Base-by-base conservation (phyloP, 2,113 vertebrate genomes). In the Onychostoma macrolepis region DNA sequence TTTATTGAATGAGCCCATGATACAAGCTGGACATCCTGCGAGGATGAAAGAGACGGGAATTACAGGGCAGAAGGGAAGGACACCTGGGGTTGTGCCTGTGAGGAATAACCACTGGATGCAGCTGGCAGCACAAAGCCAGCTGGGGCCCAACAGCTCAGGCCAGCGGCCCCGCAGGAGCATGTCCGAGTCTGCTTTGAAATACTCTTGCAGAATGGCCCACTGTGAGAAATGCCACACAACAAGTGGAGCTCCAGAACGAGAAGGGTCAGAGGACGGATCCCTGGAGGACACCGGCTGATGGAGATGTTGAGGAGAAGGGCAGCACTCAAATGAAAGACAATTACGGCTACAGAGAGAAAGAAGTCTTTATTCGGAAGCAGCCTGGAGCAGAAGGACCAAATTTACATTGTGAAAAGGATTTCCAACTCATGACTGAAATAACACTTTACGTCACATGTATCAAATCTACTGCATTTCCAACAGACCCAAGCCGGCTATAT, bases 1-100 rank as follows among this genome's bases (percentile, higher is more conserved):
- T 80, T 77, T 84, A 76, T 48, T 30, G 53, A 83, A 89, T 56
- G 48, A 72, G 67, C 41, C 28, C 74, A 58, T 86, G 85, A 86
- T 72, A 71, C 36, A 88, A 80, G 74, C 63, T 77, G 38, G 50
- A 78, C 83, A 79, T 87, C 76, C 81, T 89, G 80, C 76, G 63
- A 56, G 88, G 80, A 88, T 36, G 56, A 67, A 85, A 87, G 83
- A 41, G 79, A 58, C 61, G 50, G 28, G 28, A 58, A 85, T 89
- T 76, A 88, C 85, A 84, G 89, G 83, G 80, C 87, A 86, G 88
- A 91, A 88, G 87, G 30, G 87, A 89, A 45, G 36, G 89, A 87
- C 91, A 92, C 90, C 90, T 95, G 91, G 87, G 91, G 90, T 88
- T 41, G 80, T 38, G 84, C 65, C 43, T 79, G 63, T 79, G 86